Base-by-base conservation (phyloP, 2,888 invertebrate genomes). In the Ptilodon capucinus region DNA sequence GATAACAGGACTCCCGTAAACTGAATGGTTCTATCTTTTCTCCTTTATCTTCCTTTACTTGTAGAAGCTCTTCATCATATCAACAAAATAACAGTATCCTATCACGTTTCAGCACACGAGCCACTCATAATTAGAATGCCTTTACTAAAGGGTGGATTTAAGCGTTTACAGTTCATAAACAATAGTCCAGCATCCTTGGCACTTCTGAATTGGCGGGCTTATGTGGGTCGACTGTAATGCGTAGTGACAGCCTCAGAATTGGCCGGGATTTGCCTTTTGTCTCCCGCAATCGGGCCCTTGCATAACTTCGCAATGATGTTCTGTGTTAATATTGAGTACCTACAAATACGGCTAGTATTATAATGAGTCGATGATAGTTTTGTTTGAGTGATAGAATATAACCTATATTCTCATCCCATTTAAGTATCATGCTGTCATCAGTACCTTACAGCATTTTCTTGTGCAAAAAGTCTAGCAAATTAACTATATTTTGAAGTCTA, bases 221-320 rank as follows among this genome's bases (percentile, higher is more conserved):
- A 48, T 45, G 41, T 43, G 25, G n/a, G 35, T 21, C 44, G 38
- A 40, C 42, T 40, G 38, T 40, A 19, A 38, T 18, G 38, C 38
- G 40, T 25, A 11, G 19, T 40, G 60, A 44, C 41, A 48, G 42
- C 28, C 25, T 28, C 44, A 18, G 42, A 56, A 57, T 44, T 50
- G 40, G 30, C 38, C 21, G 18, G 40, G 49, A 48, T 42, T 44
- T 48, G 23, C 40, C 45, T 39, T 40, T 50, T 61, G 50, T 53
- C 14, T 11, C 13, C 30, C 19, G n/a, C 32, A 43, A 40, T 32
- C 5, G 41, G 25, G 6, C 13, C 17, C 38, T 51, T 46, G 30
- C 50, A 50, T 57, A 60, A 50, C 40, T 38, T 19, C n/a, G n/a
- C 6, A 44, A 16, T 39, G 39, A 42, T 47, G 52, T 47, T 28